phyloP scores from a whole-genome alignment of 2,797 vertebrate species.

The Chaetophractus vellerosus region DNA sequence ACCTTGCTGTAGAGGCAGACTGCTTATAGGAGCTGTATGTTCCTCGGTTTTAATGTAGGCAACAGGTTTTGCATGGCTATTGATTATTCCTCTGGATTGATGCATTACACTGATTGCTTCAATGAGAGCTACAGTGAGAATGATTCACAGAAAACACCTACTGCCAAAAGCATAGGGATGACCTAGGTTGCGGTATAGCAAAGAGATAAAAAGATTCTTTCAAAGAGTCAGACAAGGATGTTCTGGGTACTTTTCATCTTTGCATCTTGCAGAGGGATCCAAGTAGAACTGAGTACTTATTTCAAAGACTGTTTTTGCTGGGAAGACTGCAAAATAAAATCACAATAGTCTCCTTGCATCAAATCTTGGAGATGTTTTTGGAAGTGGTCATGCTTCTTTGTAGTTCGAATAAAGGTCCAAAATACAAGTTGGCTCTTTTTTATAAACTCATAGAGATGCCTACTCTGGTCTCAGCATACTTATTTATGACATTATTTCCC shows the following conservation, averaged over 20 bases:
- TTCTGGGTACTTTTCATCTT: slow-evolving; percentile 45
- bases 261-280: neutral
- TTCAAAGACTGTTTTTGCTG: slow-evolving; percentile 50
- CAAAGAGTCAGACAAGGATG: neutral
- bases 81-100: neutral
- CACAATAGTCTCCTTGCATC: neutral
- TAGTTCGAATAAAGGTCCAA: slow-evolving; percentile 16
- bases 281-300: slow-evolving; percentile 25
- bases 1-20: neutral
- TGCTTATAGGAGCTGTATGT: neutral
- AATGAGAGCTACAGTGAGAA: neutral
- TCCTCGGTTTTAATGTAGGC: neutral
- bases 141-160: slow-evolving; percentile 42
- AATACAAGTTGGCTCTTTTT: slow-evolving; percentile 14
- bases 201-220: slow-evolving; percentile 59
- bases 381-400: slow-evolving; percentile 28
- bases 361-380: neutral
- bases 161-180: neutral
- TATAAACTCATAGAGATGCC: slow-evolving; percentile 30
- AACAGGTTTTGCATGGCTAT: neutral
- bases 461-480: neutral
- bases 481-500: slow-evolving; percentile 51
- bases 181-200: neutral
- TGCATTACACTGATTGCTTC: slow-evolving; percentile 3
- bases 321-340: neutral